These are phyloP conservation scores for Tipula lateralis DNA, from an alignment of 2,888 invertebrate genomes.

Conservation along the genomic window DNA sequence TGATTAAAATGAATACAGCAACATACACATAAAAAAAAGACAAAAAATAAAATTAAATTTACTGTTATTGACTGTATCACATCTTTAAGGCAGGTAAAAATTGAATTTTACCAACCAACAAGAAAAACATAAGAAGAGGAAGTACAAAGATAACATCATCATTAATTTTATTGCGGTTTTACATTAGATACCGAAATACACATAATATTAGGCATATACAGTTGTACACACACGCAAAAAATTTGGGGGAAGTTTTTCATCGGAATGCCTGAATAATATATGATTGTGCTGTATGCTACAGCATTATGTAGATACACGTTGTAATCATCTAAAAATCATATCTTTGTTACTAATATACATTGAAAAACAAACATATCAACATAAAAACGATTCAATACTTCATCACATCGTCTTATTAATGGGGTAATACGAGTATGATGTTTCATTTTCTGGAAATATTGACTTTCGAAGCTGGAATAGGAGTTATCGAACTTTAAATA, in stretches of 20 bases:
- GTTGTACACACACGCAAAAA: not conserved
- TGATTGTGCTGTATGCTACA: not conserved
- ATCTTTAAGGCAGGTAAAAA: slow-evolving; percentile 15
- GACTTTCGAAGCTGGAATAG: not conserved
- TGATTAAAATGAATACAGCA: not conserved
- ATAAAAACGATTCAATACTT: not conserved
- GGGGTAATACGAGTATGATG: not conserved
- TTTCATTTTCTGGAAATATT: not conserved
- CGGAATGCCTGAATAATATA: not conserved
- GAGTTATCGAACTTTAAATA: not conserved
- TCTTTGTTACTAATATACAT: not conserved
- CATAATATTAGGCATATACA: not conserved
- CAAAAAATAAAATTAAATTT: not conserved
- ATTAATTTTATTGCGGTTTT: slow-evolving; percentile 11
- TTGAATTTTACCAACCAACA: not conserved
- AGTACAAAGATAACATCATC: not conserved
- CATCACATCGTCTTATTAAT: not conserved
- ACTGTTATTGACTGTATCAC: not conserved
- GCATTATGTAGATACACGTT: not conserved
- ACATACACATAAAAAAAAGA: not conserved
- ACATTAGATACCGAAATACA: not conserved
- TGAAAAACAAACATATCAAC: not conserved
- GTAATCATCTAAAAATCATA: not conserved
- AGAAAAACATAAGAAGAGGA: not conserved
- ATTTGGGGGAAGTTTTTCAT: not conserved